Base-by-base conservation (phyloP, 2,113 vertebrate genomes). In the Sceloporus undulatus region DNA sequence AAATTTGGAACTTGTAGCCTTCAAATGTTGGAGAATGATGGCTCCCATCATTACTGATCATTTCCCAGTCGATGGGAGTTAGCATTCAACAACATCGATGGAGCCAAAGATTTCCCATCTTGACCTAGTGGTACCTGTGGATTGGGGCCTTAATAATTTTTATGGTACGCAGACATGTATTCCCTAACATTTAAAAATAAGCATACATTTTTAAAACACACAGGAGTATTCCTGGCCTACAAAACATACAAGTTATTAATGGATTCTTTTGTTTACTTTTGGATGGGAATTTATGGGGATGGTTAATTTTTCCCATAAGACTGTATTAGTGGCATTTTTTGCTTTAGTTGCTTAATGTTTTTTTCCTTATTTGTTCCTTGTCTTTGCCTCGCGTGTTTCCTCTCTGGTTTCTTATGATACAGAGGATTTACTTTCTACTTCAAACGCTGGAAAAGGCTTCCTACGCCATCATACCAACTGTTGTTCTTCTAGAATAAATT, bases 401-500 rank as follows among this genome's bases (percentile, higher is more conserved):
- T 74, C 56, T 27, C n/a, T 65, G 5, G 9, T 66, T 88, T 77
- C 29, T 68, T 68, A 73, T 59, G 68, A 71, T 56, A 38, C 5
- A 34, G 1, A 38, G 42, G 34, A 54, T 79, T 70, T 79, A 18
- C 80, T 90, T 84, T 84, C 52, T 25, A 79, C 29, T 1, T 9
- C 8, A 54, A 5, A 13, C 68, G 71, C 2, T 84, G 25, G 48
- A 82, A 87, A 76, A 77, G 68, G 2, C 40, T 88, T 52, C 38
- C 84, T 74, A 18, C 66, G 66, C 73, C 71, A 82, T 25, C 54
- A 68, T 9, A 65, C 25, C 40, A 23, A 52, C 5, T 16, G 81
- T 48, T 74, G n/a, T 86, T 80, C 42, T 84, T 23, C 14, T 74
- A n/a, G 62, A 83, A 52, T 68, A 85, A 82, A 34, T 42, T 27